A percentile compares a stretch with the other conserved stretches of the same genome.
phyloP scores from a whole-genome alignment of 2,797 vertebrate species.

The Poecile montanus region DNA sequence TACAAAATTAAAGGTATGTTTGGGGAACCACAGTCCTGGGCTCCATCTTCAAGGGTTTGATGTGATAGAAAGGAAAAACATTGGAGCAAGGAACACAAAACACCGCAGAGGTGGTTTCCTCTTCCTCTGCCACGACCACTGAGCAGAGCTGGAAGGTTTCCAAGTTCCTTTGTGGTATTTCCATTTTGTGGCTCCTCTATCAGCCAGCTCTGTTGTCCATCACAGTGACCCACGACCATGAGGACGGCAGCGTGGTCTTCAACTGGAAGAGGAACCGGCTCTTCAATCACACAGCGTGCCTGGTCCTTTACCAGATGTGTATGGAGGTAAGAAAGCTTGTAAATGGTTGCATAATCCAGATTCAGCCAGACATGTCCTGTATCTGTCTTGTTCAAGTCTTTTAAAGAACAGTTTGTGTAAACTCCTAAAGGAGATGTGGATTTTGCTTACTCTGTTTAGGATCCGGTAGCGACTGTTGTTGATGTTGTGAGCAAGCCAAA shows the following conservation, averaged over 20 bases:
- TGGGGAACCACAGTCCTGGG: not conserved
- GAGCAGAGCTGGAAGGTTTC: not conserved
- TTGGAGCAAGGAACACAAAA: not conserved
- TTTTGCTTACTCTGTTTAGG: conserved; percentile 76
- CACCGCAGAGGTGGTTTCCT: not conserved
- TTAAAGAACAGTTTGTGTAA: not conserved
- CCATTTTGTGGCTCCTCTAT: fast-evolving
- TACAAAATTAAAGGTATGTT: conserved; percentile 93
- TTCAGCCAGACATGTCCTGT: not conserved
- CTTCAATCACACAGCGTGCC: conserved; percentile 93
- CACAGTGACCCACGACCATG: conserved; percentile 88
- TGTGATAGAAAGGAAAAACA: not conserved
- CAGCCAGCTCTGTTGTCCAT: not conserved
- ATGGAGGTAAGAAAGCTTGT: conserved; percentile 87
- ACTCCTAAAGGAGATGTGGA: not conserved
- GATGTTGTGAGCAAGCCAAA: conserved; percentile 94
- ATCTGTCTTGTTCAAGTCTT: not conserved
- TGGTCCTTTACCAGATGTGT: conserved; percentile 97
- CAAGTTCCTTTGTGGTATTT: not conserved
- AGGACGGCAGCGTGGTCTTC: conserved; percentile 89
- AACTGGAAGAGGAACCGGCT: conserved; percentile 96
- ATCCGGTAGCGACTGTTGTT: conserved; percentile 90
- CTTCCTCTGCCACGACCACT: not conserved
- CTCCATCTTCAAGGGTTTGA: not conserved
- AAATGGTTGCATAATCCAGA: not conserved